Base-by-base conservation (phyloP, 2,113 vertebrate species). In the Noturus placidus region DNA sequence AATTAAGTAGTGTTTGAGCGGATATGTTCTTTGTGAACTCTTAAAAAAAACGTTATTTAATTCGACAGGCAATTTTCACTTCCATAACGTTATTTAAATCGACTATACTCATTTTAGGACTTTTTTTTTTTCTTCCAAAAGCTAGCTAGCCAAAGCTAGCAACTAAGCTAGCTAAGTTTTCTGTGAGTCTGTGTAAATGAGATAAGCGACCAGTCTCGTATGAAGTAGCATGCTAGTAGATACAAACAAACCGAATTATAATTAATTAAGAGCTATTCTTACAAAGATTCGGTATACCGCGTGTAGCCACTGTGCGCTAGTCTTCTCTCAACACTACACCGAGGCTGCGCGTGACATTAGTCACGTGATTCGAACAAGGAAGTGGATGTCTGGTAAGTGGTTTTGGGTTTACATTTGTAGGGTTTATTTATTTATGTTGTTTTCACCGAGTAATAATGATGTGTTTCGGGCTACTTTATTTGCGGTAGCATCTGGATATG, bases 311-410 rank as follows among this genome's bases (percentile, higher is more conserved):
- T 1, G 57, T 25, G 22, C 42, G 56, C 56, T 61, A 61, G 5
- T 27, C 5, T 13, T 8, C 4, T 0, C 54, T 79, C 27, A 4
- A 19, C 1, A 14, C 5, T 11, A 15, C 22, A 61, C 30, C 38
- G 56, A 13, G 79, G 19, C 19, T 80, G n/a, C 56, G 79, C 56
- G 10, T 22, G 56, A 61, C 33, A 11, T 0, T 2, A n/a, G 80
- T 83, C 82, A 83, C 61, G 61, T 83, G 82, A 83, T 52, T 82
- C 15, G 17, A 82, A 82, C 82, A 52, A 82, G 88, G 88, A 91
- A 89, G 88, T 52, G 14, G 9, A 38, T 52, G 56, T 87, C 84
- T 88, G 88, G 90, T 91, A 27, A 91, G 88, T 85, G 84, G 84
- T 83, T 27, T 70, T 83, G 27, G 11, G 4, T 2, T 74, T 61